Conservation (phyloP, 2,888 invertebrate genomes). For the Chymomyza amoena region DNA sequence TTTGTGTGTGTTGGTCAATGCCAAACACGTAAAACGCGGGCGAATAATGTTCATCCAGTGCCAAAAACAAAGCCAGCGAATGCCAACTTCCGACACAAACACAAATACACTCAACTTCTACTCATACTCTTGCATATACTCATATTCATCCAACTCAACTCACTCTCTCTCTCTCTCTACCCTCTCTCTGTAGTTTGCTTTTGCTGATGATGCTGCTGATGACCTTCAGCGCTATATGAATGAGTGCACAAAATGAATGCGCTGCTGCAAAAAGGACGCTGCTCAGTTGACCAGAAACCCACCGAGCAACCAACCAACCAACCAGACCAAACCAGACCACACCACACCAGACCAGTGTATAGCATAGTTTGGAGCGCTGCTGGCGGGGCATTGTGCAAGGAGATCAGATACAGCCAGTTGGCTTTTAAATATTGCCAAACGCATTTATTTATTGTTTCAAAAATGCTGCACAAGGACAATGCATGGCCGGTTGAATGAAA, state of each 20-base stretch:
- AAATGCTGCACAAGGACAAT: not conserved
- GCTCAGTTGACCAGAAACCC: conserved; percentile 66
- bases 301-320: not conserved
- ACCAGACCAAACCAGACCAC: not conserved
- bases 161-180: too few relatives aligned
- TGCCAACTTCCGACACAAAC: conserved; percentile 70
- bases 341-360: not conserved
- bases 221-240: conserved; percentile 33
- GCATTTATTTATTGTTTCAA: not conserved
- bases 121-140: not conserved
- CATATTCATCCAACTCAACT: not conserved
- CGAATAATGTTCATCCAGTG: not conserved
- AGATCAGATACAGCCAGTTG: not conserved
- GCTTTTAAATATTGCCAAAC: not conserved
- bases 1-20: conserved; percentile 24
- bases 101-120: conserved; percentile 9
- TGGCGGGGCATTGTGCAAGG: not conserved
- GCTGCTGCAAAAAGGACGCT: conserved; percentile 17
- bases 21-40: conserved; percentile 46
- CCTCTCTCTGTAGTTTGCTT: not conserved
- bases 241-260: conserved; percentile 24
- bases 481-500: not conserved
- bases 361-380: not conserved
- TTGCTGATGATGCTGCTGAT: conserved; percentile 28
- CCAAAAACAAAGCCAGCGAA: conserved; percentile 68